These are phyloP conservation scores for Cremastobaeus sp. DNA, from an alignment of 2,888 invertebrate genomes.

Conservation along the genomic window DNA sequence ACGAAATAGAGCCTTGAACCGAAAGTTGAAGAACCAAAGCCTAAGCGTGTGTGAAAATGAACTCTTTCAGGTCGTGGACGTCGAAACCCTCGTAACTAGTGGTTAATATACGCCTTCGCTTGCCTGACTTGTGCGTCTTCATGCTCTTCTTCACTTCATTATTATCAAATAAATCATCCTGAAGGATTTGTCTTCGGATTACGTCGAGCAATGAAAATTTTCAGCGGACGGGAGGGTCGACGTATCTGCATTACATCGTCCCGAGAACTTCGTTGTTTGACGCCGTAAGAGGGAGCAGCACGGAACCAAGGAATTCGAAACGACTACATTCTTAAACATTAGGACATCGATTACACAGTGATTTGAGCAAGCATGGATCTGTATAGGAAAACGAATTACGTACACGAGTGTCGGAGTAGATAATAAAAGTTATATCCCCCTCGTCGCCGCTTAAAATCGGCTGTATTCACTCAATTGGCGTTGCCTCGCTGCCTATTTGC, in stretches of 20 bases:
- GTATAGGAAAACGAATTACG: slow-evolving; percentile 31
- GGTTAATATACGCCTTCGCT: slow-evolving; percentile 30
- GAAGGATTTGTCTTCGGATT: slow-evolving; percentile 43
- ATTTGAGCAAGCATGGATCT: slow-evolving; percentile 46
- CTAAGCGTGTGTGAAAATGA: too few relatives aligned
- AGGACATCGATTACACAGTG: slow-evolving; percentile 28
- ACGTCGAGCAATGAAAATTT: slow-evolving; percentile 59
- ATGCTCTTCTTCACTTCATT: slow-evolving; percentile 15
- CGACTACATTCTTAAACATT: slow-evolving; percentile 13
- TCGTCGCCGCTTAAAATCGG: slow-evolving; percentile 5
- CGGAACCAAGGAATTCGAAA: slow-evolving; percentile 27
- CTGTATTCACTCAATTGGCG: background rate
- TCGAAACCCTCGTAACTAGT: too few relatives aligned
- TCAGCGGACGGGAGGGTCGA: slow-evolving; percentile 64
- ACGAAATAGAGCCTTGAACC: slow-evolving; percentile 16
- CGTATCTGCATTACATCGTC: slow-evolving; percentile 62
- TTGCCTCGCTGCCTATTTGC: too few relatives aligned
- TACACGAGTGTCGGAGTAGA: slow-evolving; percentile 17
- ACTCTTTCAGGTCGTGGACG: too few relatives aligned
- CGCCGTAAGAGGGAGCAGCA: slow-evolving; percentile 32
- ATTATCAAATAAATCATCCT: slow-evolving; percentile 41
- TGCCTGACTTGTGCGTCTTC: background rate
- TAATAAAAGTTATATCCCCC: slow-evolving; percentile 17
- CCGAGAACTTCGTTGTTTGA: slow-evolving; percentile 64
- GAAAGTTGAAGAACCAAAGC: too few relatives aligned